Evolutionary conservation across 2,888 invertebrate genomes (phyloP).

Genomic region (Anthophora plumipes): DNA sequence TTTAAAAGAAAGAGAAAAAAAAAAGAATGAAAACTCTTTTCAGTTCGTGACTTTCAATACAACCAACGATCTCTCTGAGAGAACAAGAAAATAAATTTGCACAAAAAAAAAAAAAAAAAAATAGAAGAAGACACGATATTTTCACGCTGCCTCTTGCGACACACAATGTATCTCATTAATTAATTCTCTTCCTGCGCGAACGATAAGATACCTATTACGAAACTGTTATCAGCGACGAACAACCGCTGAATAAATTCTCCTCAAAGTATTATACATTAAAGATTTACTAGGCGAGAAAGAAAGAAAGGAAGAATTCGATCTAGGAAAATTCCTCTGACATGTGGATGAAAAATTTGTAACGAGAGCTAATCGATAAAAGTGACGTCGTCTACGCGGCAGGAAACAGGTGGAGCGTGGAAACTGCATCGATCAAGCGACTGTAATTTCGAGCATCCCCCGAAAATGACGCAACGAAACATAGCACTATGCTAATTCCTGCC

Average conservation of each 20-base stretch:
- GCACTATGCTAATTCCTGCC: slow-evolving; percentile 12
- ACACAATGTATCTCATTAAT: not conserved
- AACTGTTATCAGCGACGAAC: not conserved
- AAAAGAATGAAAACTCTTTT: too few species aligned
- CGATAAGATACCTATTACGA: slow-evolving; percentile 19
- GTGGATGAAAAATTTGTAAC: not conserved
- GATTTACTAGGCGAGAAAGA: not conserved
- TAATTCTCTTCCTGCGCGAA: slow-evolving; percentile 1
- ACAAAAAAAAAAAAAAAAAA: too few species aligned
- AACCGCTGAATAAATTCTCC: not conserved
- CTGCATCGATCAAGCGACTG: not conserved
- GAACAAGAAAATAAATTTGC: too few species aligned
- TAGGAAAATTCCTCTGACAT: not conserved
- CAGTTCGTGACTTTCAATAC: too few species aligned
- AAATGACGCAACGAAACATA: slow-evolving; percentile 22
- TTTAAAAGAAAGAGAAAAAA: too few species aligned
- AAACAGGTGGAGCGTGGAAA: not conserved
- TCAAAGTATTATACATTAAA: not conserved
- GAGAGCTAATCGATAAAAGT: not conserved
- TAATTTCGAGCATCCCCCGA: slow-evolving; percentile 5
- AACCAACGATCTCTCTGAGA: too few species aligned
- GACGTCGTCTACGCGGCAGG: not conserved
- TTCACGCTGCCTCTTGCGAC: not conserved
- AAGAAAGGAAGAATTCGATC: too few species aligned
- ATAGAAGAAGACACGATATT: not conserved